Evolutionary conservation across 1,140 invertebrate genomes (phyloP).

Genomic region (Antheraea mylitta): DNA sequence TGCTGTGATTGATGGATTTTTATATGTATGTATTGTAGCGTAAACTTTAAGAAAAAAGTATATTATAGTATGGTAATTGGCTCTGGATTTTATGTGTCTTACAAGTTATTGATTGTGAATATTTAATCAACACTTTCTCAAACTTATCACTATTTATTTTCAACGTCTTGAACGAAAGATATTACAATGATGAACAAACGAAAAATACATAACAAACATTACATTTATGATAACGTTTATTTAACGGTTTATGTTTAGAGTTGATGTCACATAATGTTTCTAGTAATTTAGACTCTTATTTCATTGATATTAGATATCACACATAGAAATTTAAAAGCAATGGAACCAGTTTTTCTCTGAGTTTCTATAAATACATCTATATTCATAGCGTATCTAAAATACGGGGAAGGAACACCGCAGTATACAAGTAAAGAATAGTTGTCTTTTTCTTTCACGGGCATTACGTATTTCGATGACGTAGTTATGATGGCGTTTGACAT

Average conservation of each 20-base stretch:
- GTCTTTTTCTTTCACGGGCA: not conserved
- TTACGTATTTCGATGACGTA: slow-evolving; percentile 9
- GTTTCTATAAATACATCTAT: not conserved
- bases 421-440: not conserved
- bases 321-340: not conserved
- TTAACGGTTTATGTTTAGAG: no score
- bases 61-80: not conserved
- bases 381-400: slow-evolving; percentile 1
- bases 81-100: not conserved
- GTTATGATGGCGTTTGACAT: slow-evolving; percentile 14
- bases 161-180: no score
- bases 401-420: not conserved
- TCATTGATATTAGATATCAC: no score
- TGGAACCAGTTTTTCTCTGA: not conserved
- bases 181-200: not conserved
- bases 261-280: no score
- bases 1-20: slow-evolving; percentile 27
- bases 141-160: not conserved
- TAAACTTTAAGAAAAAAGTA: not conserved
- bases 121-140: not conserved
- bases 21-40: slow-evolving; percentile 41
- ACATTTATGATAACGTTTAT: no score
- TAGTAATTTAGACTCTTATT: no score
- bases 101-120: not conserved
- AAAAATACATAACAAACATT: not conserved